phyloP scores from a whole-genome alignment of 2,797 vertebrate species.

The Scarus forsteni region DNA sequence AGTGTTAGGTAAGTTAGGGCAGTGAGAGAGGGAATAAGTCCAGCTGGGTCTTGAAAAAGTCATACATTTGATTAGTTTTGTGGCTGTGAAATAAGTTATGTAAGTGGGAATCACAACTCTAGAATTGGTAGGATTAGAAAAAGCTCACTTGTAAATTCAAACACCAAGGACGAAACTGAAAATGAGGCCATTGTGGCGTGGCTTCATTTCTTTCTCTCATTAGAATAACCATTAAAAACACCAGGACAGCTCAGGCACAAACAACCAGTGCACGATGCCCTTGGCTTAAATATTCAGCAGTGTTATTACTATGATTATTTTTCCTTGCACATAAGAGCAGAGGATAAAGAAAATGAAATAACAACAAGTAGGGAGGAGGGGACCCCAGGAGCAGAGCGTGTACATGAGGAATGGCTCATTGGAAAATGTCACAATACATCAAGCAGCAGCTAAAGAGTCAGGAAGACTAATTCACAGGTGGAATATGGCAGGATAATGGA shows the following conservation, averaged over 20 bases:
- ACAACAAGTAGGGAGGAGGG: constrained; percentile 37
- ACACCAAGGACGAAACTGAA: constrained; percentile 42
- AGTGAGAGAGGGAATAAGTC: constrained; percentile 23
- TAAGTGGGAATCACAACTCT: not conserved
- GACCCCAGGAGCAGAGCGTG: constrained; percentile 26
- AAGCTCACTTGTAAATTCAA: constrained; percentile 22
- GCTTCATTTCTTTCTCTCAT: constrained; percentile 58
- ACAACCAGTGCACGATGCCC: constrained; percentile 58
- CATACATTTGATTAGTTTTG: constrained; percentile 27
- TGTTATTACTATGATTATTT: constrained; percentile 69
- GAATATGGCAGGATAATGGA: constrained; percentile 46
- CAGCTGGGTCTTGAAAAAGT: constrained; percentile 27
- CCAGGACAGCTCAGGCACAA: constrained; percentile 50
- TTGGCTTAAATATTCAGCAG: constrained; percentile 63
- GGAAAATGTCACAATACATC: constrained; percentile 76
- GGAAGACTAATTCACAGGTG: constrained; percentile 65
- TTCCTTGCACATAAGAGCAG: constrained; percentile 44
- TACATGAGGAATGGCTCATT: constrained; percentile 61
- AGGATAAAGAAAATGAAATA: constrained; percentile 63
- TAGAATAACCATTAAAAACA: constrained; percentile 69
- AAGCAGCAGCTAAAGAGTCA: constrained; percentile 55
- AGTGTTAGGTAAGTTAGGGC: constrained; percentile 25
- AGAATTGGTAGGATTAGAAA: constrained; percentile 24
- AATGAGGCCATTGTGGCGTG: constrained; percentile 33
- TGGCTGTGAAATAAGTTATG: constrained; percentile 30